phyloP scores from a whole-genome alignment of 1,140 invertebrate species.

The Dysdera silvatica region DNA sequence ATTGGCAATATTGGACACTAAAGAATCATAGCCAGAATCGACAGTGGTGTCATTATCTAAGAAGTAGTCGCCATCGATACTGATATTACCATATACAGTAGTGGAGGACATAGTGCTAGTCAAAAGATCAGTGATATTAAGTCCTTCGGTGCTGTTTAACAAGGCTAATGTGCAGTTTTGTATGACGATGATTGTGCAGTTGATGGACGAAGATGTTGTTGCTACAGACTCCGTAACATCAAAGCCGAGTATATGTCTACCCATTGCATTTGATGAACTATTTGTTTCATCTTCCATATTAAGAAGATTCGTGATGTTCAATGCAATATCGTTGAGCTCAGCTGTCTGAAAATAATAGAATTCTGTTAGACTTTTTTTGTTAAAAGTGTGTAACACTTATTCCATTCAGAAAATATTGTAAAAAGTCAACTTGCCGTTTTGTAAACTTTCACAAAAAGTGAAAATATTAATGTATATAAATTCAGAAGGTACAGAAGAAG shows the following conservation, averaged over 20 bases:
- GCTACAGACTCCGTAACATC: neutral
- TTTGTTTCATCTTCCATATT: too few relatives aligned
- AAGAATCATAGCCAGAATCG: neutral
- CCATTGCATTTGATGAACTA: too few relatives aligned
- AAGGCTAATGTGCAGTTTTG: constrained; percentile 18
- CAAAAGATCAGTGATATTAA: constrained; percentile 1
- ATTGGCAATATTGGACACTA: constrained; percentile 6
- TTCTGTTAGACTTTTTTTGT: too few relatives aligned
- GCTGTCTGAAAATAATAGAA: constrained; percentile 36
- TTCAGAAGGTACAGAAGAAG: constrained; percentile 91
- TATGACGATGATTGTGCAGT: constrained; percentile 12
- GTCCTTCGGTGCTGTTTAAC: neutral
- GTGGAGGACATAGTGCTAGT: neutral
- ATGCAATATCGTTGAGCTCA: constrained; percentile 35
- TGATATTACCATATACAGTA: neutral
- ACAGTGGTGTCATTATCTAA: constrained; percentile 11
- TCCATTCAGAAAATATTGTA: constrained; percentile 7
- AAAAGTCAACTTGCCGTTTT: constrained; percentile 58
- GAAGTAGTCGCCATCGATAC: constrained; percentile 17
- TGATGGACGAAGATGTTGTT: neutral
- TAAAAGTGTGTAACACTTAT: too few relatives aligned
- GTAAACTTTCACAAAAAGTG: constrained; percentile 83
- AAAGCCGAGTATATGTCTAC: too few relatives aligned
- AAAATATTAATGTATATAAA: constrained; percentile 88
- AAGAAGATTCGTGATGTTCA: constrained; percentile 37